Conservation (phyloP, 2,888 invertebrate genomes). For the Phragmatobia fuliginosa region DNA sequence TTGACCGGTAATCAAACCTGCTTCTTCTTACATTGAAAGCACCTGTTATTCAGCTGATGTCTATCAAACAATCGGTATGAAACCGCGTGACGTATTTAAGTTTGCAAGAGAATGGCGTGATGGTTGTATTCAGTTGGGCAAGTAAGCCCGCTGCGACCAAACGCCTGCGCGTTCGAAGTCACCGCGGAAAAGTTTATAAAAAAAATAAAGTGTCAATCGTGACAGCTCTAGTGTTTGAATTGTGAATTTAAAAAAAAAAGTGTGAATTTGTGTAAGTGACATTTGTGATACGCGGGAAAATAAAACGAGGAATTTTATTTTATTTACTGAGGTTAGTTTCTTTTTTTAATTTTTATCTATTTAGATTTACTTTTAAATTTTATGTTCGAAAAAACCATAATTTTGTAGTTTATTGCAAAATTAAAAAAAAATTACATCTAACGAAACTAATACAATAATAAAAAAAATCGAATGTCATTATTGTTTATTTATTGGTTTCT, state of each 20-base stretch:
- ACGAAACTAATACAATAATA: too few relatives aligned
- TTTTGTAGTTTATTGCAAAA: neutral
- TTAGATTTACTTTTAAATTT: neutral
- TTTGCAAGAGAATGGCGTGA: conserved; percentile 18
- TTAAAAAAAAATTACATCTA: neutral
- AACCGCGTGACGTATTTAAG: conserved; percentile 6
- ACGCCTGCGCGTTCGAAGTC: neutral
- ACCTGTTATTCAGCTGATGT: conserved; percentile 16
- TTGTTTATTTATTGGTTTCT: too few relatives aligned
- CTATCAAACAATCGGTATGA: conserved; percentile 12
- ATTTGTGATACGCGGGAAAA: neutral
- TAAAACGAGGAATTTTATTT: neutral
- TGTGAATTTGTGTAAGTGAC: conserved; percentile 15
- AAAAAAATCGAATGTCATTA: too few relatives aligned
- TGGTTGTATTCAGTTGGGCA: conserved; percentile 19
- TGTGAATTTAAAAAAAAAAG: conserved; percentile 4
- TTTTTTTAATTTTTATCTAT: neutral
- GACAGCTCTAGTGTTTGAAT: conserved; percentile 6
- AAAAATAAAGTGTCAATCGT: conserved; percentile 9
- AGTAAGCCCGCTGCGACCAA: conserved; percentile 12
- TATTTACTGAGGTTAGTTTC: conserved; percentile 1
- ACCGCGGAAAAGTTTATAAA: neutral
- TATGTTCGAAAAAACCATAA: neutral
- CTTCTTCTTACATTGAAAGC: neutral
- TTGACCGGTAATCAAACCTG: neutral